These are phyloP conservation scores for Adelosebastes latens DNA, from an alignment of 2,797 vertebrate species.

Conservation along the genomic window DNA sequence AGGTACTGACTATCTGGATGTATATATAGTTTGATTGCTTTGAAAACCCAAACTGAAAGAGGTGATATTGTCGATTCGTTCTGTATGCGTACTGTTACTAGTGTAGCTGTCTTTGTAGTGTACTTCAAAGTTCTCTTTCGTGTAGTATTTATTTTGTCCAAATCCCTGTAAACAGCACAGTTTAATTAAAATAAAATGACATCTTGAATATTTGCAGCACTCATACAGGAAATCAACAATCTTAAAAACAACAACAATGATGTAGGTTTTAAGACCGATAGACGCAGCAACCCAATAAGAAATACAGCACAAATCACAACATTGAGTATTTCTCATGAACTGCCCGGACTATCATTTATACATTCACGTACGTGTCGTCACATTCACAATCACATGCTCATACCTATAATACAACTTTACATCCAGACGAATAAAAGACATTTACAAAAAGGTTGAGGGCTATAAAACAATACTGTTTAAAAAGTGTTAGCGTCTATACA, in stretches of 20 bases:
- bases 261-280: background rate
- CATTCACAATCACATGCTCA: slow-evolving; percentile 26
- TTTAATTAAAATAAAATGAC: slow-evolving; percentile 6
- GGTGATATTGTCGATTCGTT: background rate
- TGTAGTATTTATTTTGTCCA: background rate
- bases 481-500: slow-evolving; percentile 51
- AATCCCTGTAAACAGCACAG: background rate
- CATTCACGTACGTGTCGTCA: slow-evolving; percentile 32
- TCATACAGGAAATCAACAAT: background rate
- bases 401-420: slow-evolving; percentile 59
- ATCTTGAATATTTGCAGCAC: slow-evolving; percentile 12
- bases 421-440: slow-evolving; percentile 49
- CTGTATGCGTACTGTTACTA: background rate
- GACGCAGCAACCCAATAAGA: slow-evolving; percentile 6
- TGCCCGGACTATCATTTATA: slow-evolving; percentile 1
- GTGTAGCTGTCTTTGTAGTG: background rate
- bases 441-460: slow-evolving; percentile 55
- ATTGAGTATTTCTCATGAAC: slow-evolving; percentile 25
- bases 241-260: slow-evolving; percentile 17
- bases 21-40: background rate
- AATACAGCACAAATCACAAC: slow-evolving; percentile 35
- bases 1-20: background rate
- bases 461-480: slow-evolving; percentile 68
- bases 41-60: background rate
- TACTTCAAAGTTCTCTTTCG: background rate